Base-by-base conservation (phyloP, 2,113 vertebrate genomes). In the Cranoglanis bouderius region DNA sequence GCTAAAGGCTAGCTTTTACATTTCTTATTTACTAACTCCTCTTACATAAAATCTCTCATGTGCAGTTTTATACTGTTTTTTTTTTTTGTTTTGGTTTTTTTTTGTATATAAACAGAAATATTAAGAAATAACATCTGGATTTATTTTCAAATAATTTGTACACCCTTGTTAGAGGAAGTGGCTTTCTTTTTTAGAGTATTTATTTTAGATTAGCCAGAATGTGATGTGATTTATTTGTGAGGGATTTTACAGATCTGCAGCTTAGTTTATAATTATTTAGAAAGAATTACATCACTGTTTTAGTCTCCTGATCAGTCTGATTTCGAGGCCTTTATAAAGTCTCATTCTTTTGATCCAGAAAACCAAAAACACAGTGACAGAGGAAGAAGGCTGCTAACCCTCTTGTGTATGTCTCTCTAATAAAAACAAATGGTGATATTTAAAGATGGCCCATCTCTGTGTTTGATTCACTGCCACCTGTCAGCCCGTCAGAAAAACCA, bases 161-260 rank as follows among this genome's bases (percentile, higher is more conserved):
- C 93, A 94, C 92, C 94, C 89, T 91, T 92, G 91, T 88, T 91
- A 89, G 90, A 92, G 86, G 91, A 91, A 92, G 91, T 90, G 93
- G 93, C 94, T 95, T 93, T 93, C 91, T 94, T 94, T 94, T 95
- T 92, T 96, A 96, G 96, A 95, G 95, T 97, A 97, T 98, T 98
- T 98, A 97, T 98, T 98, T 97, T 96, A 96, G 91, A 93, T 87
- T 92, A 92, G 95, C 94, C 93, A 94, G 93, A 92, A 90, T 88
- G 91, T 88, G 85, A 72, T 67, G 84, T 89, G 38, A 87, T 86
- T 80, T 75, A 85, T 86, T 85, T 85, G 61, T 29, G 67, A 24
- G 82, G n/a, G 87, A 63, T 70, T 84, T 72, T 49, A 84, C 26
- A 61, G 46, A 24, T 67, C 10, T 65, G 59, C 46, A 46, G 43